phyloP scores from a whole-genome alignment of 2,797 vertebrate genomes.

The Miichthys miiuy region DNA sequence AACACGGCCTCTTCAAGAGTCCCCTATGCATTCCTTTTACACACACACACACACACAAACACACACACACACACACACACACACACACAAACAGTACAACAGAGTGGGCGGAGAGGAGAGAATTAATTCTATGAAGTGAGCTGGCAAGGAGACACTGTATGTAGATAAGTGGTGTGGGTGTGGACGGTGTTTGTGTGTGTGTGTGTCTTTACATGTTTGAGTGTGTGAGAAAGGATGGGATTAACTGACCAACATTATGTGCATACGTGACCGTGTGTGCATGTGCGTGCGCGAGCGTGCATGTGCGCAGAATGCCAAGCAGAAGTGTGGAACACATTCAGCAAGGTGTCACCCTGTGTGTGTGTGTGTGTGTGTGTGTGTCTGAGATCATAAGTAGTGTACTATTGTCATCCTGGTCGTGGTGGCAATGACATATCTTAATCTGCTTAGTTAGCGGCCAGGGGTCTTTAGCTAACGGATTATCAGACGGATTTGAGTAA shows the following conservation, averaged over 20 bases:
- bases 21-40: conserved; percentile 74
- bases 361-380: conserved; percentile 28
- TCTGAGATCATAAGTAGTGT: conserved; percentile 52
- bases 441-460: conserved; percentile 92
- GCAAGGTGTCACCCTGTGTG: background rate
- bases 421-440: conserved; percentile 85
- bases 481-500: conserved; percentile 94
- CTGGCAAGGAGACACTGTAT: conserved; percentile 69
- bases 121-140: conserved; percentile 85
- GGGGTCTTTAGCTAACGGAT: conserved; percentile 92
- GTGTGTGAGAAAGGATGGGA: conserved; percentile 25
- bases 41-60: conserved; percentile 20
- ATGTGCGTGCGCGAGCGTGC: conserved; percentile 16
- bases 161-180: conserved; percentile 66
- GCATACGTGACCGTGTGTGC: conserved; percentile 7
- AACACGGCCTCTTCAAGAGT: conserved; percentile 79
- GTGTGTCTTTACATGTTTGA: background rate
- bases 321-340: conserved; percentile 11
- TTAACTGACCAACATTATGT: conserved; percentile 46
- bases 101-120: conserved; percentile 74
- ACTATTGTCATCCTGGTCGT: conserved; percentile 61
- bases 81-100: conserved; percentile 58
- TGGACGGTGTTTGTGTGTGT: conserved; percentile 9
- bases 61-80: conserved; percentile 35
- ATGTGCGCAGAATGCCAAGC: conserved; percentile 23